Conservation (phyloP, 2,113 vertebrate species). For the Pleuronectes platessa region DNA sequence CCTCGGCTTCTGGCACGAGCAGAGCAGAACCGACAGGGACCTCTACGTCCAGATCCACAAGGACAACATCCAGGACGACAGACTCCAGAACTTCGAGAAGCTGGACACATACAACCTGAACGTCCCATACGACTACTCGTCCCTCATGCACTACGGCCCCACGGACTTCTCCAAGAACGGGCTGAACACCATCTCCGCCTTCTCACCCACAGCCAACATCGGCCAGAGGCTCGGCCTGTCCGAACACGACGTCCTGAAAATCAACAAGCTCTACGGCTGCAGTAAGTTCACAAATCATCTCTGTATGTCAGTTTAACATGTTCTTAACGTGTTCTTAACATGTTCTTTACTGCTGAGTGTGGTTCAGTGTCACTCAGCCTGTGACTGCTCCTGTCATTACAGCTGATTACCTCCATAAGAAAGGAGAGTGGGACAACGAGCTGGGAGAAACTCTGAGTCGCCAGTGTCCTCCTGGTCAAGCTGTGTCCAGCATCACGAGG, state of each 20-base stretch:
- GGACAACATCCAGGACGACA: slow-evolving; percentile 5
- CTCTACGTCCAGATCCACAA: slow-evolving; percentile 19
- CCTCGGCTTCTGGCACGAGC: slow-evolving; percentile 26
- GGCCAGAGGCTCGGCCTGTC: slow-evolving; percentile 40
- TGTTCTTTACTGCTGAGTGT: background rate
- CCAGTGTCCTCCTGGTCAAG: slow-evolving; percentile 3
- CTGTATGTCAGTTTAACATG: no score
- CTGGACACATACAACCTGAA: slow-evolving; percentile 6
- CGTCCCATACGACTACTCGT: slow-evolving; percentile 10
- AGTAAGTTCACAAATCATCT: background rate
- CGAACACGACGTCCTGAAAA: slow-evolving; percentile 14
- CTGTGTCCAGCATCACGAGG: slow-evolving; percentile 17
- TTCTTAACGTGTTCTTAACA: no score
- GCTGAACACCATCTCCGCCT: slow-evolving; percentile 4
- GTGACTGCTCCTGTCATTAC: background rate
- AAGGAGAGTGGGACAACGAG: background rate
- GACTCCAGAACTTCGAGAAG: fast-evolving
- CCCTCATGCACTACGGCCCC: slow-evolving; percentile 14
- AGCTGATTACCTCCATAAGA: background rate
- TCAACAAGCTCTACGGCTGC: slow-evolving; percentile 30
- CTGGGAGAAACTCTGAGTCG: background rate
- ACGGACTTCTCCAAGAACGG: slow-evolving; percentile 3
- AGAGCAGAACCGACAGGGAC: slow-evolving; percentile 21
- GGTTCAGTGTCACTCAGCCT: background rate
- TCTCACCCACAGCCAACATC: background rate